Evolutionary conservation across 1,140 invertebrate genomes (phyloP).

Genomic region (Macrosteles quadrilineatus): DNA sequence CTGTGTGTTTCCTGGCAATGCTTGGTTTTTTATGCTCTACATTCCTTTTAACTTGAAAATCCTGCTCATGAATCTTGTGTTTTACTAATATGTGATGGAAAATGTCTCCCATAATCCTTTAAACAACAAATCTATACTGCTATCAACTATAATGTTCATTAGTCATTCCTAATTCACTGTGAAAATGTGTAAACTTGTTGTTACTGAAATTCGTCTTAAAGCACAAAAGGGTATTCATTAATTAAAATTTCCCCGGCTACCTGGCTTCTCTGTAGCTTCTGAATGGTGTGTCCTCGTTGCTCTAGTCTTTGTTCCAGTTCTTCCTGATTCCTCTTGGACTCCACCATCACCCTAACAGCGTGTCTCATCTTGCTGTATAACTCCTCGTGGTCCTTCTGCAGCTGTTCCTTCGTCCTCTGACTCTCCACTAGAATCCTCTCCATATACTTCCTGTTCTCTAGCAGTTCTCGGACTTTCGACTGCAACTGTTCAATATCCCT

Average conservation of each 20-base stretch:
- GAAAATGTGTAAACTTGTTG: background rate
- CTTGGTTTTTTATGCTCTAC: no score
- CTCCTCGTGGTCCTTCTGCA: slow-evolving; percentile 10
- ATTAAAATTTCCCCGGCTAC: no score
- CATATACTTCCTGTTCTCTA: slow-evolving; percentile 1
- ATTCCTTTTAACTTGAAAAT: no score
- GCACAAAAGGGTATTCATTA: no score
- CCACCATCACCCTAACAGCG: slow-evolving; percentile 12
- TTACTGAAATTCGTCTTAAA: background rate
- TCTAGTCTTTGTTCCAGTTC: background rate
- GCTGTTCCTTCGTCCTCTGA: background rate
- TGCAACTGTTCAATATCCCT: background rate
- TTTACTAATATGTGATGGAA: background rate
- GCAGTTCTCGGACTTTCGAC: background rate
- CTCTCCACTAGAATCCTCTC: slow-evolving; percentile 12
- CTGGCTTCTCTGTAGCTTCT: slow-evolving; percentile 1
- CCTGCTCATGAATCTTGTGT: background rate
- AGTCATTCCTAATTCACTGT: background rate
- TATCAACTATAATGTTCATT: background rate
- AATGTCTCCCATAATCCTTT: no score
- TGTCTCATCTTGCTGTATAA: slow-evolving; percentile 3
- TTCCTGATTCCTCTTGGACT: slow-evolving; percentile 10
- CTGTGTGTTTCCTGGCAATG: no score
- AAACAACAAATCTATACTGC: background rate
- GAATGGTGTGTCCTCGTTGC: background rate